These are phyloP conservation scores for Palythoa caribaeorum DNA, from an alignment of 92 coral and sea anemone genomes.

Conservation along the genomic window DNA sequence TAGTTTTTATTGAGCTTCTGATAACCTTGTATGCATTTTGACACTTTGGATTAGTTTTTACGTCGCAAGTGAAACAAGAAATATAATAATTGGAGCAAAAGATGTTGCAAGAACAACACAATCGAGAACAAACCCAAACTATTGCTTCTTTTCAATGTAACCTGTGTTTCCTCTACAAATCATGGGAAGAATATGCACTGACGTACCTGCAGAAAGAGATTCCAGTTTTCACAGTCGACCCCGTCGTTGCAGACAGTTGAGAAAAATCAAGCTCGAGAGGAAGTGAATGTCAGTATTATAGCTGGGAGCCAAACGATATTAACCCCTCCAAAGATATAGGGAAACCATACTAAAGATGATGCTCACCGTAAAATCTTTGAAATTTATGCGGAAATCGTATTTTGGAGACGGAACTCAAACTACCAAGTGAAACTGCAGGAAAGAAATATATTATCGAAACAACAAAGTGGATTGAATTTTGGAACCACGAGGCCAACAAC, in stretches of 20 bases:
- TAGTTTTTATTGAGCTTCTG: no score
- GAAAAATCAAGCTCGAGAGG: background rate
- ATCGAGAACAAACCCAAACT: no score
- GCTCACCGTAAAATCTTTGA: background rate
- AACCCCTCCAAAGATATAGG: background rate
- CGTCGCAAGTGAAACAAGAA: no score
- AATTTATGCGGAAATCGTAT: background rate
- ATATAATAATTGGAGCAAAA: no score
- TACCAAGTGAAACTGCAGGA: background rate
- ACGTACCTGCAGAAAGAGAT: background rate
- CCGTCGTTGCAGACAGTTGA: background rate
- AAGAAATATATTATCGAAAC: background rate
- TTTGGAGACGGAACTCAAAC: background rate
- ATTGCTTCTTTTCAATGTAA: no score
- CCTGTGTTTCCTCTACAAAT: background rate
- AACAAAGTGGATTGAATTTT: background rate
- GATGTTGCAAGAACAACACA: no score
- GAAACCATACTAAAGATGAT: background rate
- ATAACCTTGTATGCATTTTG: no score
- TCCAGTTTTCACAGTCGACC: background rate
- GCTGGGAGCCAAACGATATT: slow-evolving; percentile 9
- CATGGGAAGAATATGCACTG: background rate
- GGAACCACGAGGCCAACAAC: background rate
- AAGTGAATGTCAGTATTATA: background rate
- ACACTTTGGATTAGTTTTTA: no score